Conservation (phyloP, 1,140 invertebrate species). For the Euura saliciscinereae region DNA sequence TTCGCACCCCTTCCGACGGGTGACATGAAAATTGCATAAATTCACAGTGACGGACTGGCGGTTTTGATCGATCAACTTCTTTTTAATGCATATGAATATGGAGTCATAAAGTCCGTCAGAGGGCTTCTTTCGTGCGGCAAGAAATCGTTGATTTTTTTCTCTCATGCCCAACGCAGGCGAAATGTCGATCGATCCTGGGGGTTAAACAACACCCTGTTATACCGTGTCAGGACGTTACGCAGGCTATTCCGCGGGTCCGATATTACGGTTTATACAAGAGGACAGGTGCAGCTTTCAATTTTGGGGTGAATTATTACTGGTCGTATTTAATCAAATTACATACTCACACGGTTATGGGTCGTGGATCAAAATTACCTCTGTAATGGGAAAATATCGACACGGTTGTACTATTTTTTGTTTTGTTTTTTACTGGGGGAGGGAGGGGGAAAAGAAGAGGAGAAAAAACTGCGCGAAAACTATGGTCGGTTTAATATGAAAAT, state of each 20-base stretch:
- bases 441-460: neutral
- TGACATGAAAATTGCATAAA: no score
- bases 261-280: no score
- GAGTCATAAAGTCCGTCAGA: neutral
- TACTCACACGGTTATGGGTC: neutral
- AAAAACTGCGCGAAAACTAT: no score
- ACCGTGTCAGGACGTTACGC: neutral
- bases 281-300: neutral
- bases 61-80: constrained; percentile 3
- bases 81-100: neutral
- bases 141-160: no score
- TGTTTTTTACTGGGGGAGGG: no score
- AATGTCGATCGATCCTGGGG: no score
- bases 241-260: neutral
- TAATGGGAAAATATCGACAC: neutral
- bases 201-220: no score
- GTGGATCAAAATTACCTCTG: neutral
- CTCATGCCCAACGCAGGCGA: no score
- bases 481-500: no score
- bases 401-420: no score
- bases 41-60: neutral
- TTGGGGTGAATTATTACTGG: neutral
- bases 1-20: no score
- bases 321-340: neutral
- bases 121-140: neutral